These are phyloP conservation scores for Toxotes lorentzi DNA, from an alignment of 2,797 vertebrate genomes.

Conservation along the genomic window DNA sequence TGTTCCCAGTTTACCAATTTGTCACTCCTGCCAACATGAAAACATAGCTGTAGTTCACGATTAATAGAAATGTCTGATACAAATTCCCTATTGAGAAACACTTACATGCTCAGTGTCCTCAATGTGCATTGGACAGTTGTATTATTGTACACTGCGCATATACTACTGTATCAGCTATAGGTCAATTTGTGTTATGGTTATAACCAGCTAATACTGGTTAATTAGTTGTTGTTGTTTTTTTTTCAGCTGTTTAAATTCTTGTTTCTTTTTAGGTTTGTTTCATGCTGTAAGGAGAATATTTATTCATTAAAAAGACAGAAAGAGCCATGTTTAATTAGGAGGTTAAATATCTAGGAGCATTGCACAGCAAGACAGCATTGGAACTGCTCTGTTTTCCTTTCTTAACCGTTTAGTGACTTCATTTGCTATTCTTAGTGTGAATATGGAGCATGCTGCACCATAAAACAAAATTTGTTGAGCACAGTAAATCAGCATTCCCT, in stretches of 20 bases:
- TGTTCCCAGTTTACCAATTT: slow-evolving; percentile 18
- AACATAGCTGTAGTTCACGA: slow-evolving; percentile 12
- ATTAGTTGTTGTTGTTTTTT: too few species aligned
- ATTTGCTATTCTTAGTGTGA: slow-evolving; percentile 3
- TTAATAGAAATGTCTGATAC: neutral
- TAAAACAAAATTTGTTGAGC: slow-evolving; percentile 4
- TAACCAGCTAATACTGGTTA: neutral
- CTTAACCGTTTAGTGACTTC: neutral
- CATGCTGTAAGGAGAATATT: neutral
- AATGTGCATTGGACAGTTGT: neutral
- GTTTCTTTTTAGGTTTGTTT: neutral
- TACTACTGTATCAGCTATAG: neutral
- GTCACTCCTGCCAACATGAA: slow-evolving; percentile 3
- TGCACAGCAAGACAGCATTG: too few species aligned
- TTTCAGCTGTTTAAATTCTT: neutral
- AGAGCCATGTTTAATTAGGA: neutral
- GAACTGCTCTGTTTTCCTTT: neutral
- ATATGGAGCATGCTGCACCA: neutral
- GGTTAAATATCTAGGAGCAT: neutral
- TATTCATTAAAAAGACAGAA: slow-evolving; percentile 13
- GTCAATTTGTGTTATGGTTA: neutral
- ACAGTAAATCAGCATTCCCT: slow-evolving; percentile 15
- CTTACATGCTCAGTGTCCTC: neutral
- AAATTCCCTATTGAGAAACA: neutral
- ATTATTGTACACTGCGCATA: neutral